A percentile compares a stretch with the other conserved stretches of the same genome.
Conservation (phyloP, 2,888 invertebrate species). For the Dendrolimus pini region DNA sequence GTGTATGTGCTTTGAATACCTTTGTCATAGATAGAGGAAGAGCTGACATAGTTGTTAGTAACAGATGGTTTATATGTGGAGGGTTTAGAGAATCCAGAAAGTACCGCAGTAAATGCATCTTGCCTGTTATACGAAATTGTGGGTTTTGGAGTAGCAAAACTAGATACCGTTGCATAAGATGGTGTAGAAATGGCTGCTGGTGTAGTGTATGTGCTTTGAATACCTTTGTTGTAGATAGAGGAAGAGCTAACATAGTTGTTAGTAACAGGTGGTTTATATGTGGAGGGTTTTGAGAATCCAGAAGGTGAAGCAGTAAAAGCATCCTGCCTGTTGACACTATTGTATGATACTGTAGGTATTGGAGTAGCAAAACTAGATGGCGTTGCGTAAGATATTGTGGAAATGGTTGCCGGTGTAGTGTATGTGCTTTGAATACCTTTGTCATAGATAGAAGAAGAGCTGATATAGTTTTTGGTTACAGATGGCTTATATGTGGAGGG, state of each 20-base stretch:
- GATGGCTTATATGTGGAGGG: background rate
- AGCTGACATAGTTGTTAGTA: background rate
- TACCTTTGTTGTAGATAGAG: background rate
- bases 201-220: background rate
- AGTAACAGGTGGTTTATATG: background rate
- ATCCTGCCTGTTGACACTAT: no score
- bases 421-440: background rate
- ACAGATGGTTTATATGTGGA: background rate
- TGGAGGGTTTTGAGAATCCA: no score
- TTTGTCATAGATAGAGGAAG: background rate
- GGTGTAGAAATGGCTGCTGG: background rate
- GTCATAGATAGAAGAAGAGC: background rate
- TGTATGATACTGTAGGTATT: no score
- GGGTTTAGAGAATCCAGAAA: background rate
- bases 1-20: background rate
- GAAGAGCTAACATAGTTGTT: background rate
- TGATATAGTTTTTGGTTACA: background rate
- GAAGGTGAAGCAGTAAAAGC: no score
- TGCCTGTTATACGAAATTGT: background rate
- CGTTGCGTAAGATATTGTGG: background rate
- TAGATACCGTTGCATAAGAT: background rate
- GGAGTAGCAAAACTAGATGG: no score
- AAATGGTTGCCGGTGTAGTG: background rate
- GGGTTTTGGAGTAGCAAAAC: background rate
- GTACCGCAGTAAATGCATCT: background rate